Percentiles rank a stretch among this genome's conserved stretches.
Evolutionary conservation across 2,113 vertebrate species (phyloP).

Genomic region (Rhabdomys dilectus): DNA sequence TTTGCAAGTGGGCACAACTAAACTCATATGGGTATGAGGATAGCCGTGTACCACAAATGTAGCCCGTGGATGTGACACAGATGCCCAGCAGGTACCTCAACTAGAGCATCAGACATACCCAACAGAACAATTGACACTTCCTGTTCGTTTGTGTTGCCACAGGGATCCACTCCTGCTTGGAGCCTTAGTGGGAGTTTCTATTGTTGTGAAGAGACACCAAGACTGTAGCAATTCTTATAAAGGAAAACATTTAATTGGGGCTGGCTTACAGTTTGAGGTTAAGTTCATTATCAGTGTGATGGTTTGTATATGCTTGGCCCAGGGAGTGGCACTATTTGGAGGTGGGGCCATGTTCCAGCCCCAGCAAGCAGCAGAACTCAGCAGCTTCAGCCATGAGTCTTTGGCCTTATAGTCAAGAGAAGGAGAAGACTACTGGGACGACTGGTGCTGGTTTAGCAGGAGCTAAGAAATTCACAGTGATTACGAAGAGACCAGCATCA

Average conservation of each 20-base stretch:
- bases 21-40: neutral
- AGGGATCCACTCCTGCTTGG: neutral
- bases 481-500: too few relatives aligned
- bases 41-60: neutral
- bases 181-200: too few relatives aligned
- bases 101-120: neutral
- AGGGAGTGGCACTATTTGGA: too few relatives aligned
- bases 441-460: too few relatives aligned
- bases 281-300: neutral
- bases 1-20: neutral
- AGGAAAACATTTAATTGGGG: neutral
- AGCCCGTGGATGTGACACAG: neutral
- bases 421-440: too few relatives aligned
- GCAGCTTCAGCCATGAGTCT: too few relatives aligned
- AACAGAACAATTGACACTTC: neutral
- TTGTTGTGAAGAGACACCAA: too few relatives aligned
- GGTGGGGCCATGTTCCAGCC: too few relatives aligned
- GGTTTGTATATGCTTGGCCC: too few relatives aligned
- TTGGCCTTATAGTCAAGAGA: too few relatives aligned
- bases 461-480: too few relatives aligned
- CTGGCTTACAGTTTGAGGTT: neutral
- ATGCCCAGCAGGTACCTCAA: neutral
- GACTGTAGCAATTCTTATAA: neutral
- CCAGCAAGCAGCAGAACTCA: too few relatives aligned
- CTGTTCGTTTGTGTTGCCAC: neutral